phyloP scores from a whole-genome alignment of 37 sponge, comb jelly and placozoan species.

The Beroe forskalii region DNA sequence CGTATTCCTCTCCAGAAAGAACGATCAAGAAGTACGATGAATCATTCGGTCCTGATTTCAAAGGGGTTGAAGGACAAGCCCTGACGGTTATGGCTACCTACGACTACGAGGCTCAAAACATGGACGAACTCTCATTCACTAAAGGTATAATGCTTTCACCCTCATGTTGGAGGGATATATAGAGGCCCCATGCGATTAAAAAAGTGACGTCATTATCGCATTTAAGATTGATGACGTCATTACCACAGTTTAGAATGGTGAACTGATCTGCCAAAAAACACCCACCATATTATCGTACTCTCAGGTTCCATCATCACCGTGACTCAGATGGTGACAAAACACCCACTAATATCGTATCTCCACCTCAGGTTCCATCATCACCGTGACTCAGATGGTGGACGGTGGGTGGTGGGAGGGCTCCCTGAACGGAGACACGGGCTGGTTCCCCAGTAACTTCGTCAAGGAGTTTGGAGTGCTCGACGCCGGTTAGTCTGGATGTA shows the following conservation, averaged over 20 bases:
- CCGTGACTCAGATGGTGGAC: conserved; percentile 58
- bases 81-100: conserved; percentile 46
- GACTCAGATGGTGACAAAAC: conserved; percentile 59
- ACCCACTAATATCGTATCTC: no score
- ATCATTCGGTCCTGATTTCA: conserved; percentile 59
- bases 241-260: no score
- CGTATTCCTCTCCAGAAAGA: conserved; percentile 3
- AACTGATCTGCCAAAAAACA: no score
- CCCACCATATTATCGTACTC: no score
- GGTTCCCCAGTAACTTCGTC: conserved; percentile 58
- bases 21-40: conserved; percentile 37
- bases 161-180: no score
- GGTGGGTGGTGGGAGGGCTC: conserved; percentile 64
- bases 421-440: conserved; percentile 40
- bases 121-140: conserved; percentile 29
- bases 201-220: no score
- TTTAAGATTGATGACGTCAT: no score
- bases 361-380: conserved; percentile 21
- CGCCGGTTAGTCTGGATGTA: background rate
- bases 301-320: conserved; percentile 51
- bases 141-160: conserved; percentile 5
- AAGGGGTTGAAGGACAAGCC: conserved; percentile 13
- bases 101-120: conserved; percentile 54
- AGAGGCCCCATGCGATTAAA: no score
- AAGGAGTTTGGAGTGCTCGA: conserved; percentile 57